Evolutionary conservation across 1,140 invertebrate species (phyloP).

Genomic region (Cyrtorhinus lividipennis): DNA sequence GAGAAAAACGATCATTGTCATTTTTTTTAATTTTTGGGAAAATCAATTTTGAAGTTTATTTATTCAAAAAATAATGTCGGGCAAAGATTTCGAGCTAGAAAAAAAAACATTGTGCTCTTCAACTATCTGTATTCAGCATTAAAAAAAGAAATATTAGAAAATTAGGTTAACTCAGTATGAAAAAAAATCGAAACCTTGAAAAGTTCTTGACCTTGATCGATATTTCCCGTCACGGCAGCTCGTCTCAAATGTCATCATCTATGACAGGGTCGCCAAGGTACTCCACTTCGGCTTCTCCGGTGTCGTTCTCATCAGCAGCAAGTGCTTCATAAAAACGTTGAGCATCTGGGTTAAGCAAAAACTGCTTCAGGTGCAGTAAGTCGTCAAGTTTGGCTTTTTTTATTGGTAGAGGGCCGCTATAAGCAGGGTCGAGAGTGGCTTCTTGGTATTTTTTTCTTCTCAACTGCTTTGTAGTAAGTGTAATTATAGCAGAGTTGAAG

Average conservation of each 20-base stretch:
- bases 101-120: neutral
- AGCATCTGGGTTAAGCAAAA: neutral
- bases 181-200: neutral
- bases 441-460: neutral
- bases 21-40: neutral
- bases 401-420: neutral
- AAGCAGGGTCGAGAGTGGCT: neutral
- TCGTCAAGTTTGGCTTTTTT: neutral
- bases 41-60: neutral
- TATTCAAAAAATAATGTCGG: neutral
- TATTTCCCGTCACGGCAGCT: neutral
- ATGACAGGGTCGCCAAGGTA: neutral
- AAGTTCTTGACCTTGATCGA: neutral
- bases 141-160: neutral
- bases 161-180: neutral
- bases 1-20: neutral
- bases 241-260: neutral
- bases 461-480: neutral
- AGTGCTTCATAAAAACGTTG: neutral
- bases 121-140: neutral
- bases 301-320: neutral
- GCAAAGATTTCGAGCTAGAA: neutral
- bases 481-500: neutral
- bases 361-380: neutral
- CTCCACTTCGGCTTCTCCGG: neutral